Evolutionary conservation across 2,888 invertebrate species (phyloP).

Genomic region (Troilus luridus): DNA sequence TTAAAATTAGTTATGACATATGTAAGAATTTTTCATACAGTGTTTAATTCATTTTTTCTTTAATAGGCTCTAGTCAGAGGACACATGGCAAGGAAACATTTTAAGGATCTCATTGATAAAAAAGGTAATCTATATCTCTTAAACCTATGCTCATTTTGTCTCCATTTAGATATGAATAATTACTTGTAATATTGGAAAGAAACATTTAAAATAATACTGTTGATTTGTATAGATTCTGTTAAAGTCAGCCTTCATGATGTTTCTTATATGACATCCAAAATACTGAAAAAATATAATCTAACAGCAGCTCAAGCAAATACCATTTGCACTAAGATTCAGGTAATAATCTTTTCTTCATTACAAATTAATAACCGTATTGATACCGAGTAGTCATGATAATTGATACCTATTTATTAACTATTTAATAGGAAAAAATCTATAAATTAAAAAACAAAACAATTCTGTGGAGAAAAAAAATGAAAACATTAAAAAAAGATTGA

Average conservation of each 20-base stretch:
- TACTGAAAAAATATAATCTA: slow-evolving; percentile 23
- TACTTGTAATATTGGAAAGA: background rate
- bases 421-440: no score
- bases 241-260: background rate
- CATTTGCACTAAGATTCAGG: slow-evolving; percentile 39
- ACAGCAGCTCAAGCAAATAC: slow-evolving; percentile 34
- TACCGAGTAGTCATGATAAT: background rate
- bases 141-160: background rate
- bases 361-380: background rate
- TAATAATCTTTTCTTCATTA: background rate
- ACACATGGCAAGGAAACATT: background rate
- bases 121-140: background rate
- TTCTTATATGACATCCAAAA: slow-evolving; percentile 11
- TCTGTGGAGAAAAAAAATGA: no score
- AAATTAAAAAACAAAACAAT: no score
- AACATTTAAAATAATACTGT: background rate
- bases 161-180: background rate
- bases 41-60: background rate
- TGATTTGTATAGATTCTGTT: background rate
- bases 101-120: background rate
- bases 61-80: slow-evolving; percentile 2
- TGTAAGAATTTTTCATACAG: background rate
- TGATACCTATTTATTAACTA: no score
- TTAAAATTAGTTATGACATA: background rate
- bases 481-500: no score